Percentiles rank a stretch among this genome's conserved stretches.
Evolutionary conservation across 2,888 invertebrate species (phyloP).

Genomic region (Chelonus formosanus): DNA sequence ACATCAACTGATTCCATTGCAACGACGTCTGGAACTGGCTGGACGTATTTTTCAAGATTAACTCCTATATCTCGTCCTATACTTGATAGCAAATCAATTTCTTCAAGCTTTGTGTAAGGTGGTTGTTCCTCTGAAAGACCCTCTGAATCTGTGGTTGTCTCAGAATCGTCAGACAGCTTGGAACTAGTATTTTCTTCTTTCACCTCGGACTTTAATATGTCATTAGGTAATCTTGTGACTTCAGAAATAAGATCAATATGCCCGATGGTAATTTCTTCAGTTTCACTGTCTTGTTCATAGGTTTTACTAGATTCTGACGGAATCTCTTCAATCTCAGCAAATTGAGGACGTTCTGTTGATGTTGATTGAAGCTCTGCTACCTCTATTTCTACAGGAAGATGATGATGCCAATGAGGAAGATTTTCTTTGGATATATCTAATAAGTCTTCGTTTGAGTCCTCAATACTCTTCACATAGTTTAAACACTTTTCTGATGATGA

Average conservation of each 20-base stretch:
- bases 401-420: constrained; percentile 40
- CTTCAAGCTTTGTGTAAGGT: constrained; percentile 57
- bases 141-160: constrained; percentile 45
- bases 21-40: constrained; percentile 61
- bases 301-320: constrained; percentile 46
- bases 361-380: constrained; percentile 58
- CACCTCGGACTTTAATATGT: constrained; percentile 37
- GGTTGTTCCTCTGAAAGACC: constrained; percentile 48
- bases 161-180: constrained; percentile 46
- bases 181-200: constrained; percentile 34
- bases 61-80: constrained; percentile 59
- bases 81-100: constrained; percentile 60
- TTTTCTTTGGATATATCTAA: constrained; percentile 39
- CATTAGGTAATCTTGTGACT: constrained; percentile 33
- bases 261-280: constrained; percentile 52
- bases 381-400: constrained; percentile 53
- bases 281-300: constrained; percentile 25
- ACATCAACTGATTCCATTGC: constrained; percentile 54
- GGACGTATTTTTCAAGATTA: constrained; percentile 60
- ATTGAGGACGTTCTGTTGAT: constrained; percentile 59
- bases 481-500: constrained; percentile 60
- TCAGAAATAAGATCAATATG: constrained; percentile 59
- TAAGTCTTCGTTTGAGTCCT: constrained; percentile 43
- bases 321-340: constrained; percentile 61
- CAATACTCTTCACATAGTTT: constrained; percentile 59